Conservation (phyloP, 2,888 invertebrate genomes). For the Anodontia alba region DNA sequence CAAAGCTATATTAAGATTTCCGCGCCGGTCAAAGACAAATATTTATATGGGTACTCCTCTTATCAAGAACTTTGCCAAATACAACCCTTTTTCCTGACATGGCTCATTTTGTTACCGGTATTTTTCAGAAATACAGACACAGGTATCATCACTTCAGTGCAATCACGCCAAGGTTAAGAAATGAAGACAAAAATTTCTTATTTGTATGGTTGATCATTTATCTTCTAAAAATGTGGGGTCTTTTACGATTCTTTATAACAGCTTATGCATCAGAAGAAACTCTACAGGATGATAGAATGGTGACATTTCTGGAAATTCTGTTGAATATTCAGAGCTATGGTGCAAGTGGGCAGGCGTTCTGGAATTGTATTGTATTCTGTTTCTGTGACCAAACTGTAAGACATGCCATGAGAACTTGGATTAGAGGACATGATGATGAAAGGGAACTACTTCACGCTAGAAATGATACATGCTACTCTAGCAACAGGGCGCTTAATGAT, state of each 20-base stretch:
- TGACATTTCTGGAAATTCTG: slow-evolving; percentile 30
- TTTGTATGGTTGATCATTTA: slow-evolving; percentile 46
- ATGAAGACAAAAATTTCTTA: slow-evolving; percentile 52
- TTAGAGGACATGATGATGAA: neutral
- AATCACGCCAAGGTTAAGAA: slow-evolving; percentile 20
- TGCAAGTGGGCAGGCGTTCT: slow-evolving; percentile 58
- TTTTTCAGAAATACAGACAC: slow-evolving; percentile 24
- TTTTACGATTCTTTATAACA: slow-evolving; percentile 53
- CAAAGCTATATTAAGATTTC: too few species aligned
- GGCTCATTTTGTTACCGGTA: too few species aligned
- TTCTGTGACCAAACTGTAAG: slow-evolving; percentile 45
- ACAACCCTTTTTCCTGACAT: too few species aligned
- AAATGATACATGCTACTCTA: neutral
- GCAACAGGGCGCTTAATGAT: neutral
- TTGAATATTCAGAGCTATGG: slow-evolving; percentile 55
- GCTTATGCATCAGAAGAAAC: slow-evolving; percentile 25
- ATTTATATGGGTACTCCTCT: too few species aligned
- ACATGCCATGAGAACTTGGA: slow-evolving; percentile 20
- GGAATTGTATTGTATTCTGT: slow-evolving; percentile 58
- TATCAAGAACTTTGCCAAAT: too few species aligned
- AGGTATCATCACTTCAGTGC: neutral
- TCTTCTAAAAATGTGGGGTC: slow-evolving; percentile 48
- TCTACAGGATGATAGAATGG: slow-evolving; percentile 1
- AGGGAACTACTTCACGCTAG: neutral
- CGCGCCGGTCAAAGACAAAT: too few species aligned